Evolutionary conservation across 2,113 vertebrate species (phyloP).

Genomic region (Picathartes gymnocephalus): DNA sequence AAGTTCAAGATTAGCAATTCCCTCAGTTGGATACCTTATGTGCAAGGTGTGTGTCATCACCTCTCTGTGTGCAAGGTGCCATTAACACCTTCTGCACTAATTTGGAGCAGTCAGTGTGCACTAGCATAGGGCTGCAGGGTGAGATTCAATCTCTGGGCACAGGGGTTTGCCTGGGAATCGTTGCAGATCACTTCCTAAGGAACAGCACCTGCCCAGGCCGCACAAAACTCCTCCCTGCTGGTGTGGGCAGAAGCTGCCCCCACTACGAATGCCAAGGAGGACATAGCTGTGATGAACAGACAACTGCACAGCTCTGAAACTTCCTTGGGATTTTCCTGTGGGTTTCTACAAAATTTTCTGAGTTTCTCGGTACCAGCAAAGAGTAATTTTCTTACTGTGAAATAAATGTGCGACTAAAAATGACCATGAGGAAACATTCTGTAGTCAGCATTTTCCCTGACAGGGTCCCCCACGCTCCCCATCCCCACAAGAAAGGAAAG

Average conservation of each 20-base stretch:
- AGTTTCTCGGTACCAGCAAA: neutral
- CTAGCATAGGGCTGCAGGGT: neutral
- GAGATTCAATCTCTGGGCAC: neutral
- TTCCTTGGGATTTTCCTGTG: neutral
- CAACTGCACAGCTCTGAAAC: neutral
- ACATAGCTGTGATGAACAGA: neutral
- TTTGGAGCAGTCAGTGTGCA: neutral
- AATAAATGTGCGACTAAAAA: neutral
- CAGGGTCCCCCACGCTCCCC: neutral
- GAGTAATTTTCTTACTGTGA: neutral
- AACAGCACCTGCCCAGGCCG: neutral
- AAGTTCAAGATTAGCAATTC: neutral
- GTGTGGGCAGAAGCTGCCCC: neutral
- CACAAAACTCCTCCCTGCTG: neutral
- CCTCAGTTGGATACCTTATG: neutral
- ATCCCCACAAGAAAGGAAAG: neutral
- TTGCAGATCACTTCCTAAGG: neutral
- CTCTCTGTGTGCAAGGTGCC: neutral
- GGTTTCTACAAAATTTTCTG: neutral
- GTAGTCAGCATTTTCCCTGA: neutral
- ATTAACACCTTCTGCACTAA: neutral
- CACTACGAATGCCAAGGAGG: neutral
- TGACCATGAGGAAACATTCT: rapidly evolving
- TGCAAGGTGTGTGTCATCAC: neutral
- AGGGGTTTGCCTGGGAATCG: neutral